Evolutionary conservation across 2,113 vertebrate genomes (phyloP).

Genomic region (Glaucidium brasilianum): DNA sequence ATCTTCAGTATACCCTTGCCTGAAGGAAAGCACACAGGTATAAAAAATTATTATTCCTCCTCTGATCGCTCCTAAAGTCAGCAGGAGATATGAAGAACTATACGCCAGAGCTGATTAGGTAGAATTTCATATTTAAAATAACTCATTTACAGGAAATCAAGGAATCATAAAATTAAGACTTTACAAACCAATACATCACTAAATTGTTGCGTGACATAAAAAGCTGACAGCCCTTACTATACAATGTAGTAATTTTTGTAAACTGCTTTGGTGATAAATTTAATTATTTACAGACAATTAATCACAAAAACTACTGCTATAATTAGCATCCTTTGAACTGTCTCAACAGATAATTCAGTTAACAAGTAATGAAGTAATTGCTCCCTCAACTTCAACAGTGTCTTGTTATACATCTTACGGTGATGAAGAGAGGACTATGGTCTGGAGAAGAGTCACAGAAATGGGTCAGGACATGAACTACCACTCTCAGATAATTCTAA

Average conservation of each 20-base stretch:
- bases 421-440: background rate
- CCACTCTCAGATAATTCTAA: background rate
- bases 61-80: background rate
- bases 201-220: background rate
- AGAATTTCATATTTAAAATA: background rate
- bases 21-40: constrained; percentile 42
- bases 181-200: background rate
- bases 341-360: background rate
- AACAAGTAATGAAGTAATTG: background rate
- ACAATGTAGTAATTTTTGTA: background rate
- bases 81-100: background rate
- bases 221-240: background rate
- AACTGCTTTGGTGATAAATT: background rate
- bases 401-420: background rate
- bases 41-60: background rate
- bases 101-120: background rate
- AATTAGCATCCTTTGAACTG: background rate
- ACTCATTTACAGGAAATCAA: background rate
- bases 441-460: background rate
- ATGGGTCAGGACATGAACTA: background rate
- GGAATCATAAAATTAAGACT: background rate
- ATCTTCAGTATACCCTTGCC: constrained; percentile 86
- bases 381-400: background rate
- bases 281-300: background rate
- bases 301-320: background rate